Base-by-base conservation (phyloP, 2,113 vertebrate species). In the Cavia aperea region DNA sequence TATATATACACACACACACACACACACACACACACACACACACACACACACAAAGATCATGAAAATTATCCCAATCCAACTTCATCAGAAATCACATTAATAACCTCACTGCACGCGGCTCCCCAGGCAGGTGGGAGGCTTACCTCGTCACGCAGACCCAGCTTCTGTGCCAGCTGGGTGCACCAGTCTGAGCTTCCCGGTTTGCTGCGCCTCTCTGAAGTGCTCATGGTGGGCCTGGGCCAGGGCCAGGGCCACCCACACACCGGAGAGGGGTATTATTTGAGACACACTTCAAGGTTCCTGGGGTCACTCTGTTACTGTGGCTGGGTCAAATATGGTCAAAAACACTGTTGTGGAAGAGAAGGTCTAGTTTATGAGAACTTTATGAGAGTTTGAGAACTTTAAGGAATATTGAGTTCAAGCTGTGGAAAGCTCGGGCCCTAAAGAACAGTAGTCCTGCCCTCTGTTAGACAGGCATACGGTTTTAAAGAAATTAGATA, bases 21-120 rank as follows among this genome's bases (percentile, higher is more conserved):
- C 97, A 97, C 97, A 97, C 97, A 97, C 97, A 97, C 97, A 98
- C 97, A 97, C 97, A 97, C 97, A 97, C 51, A 51, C 51, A 51
- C 51, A 51, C 51, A 51, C 51, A 51, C 51, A 51, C 51, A 51
- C 96, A 97, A 97, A 97, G 95, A 95, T 96, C 96, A 97, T 96
- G 94, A 96, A 96, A 95, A 94, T 70, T 96, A 94, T 79, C 97
- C 96, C 97, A 97, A 96, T 98, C 96, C 97, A 95, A 95, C 97
- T 97, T 97, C 95, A 95, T 97, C 70, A 96, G 81, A 96, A 95
- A 96, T 63, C 92, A 96, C 85, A 26, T 97, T 97, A 96, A 97
- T 87, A 96, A 94, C 91, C 98, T 98, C 15, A 15, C 56, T 56
- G 56, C 51, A 8, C 51, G 11, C 51, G 10, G 11, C 51, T 54